Conservation (phyloP, 2,797 vertebrate genomes). For the Knipowitschia caucasica region DNA sequence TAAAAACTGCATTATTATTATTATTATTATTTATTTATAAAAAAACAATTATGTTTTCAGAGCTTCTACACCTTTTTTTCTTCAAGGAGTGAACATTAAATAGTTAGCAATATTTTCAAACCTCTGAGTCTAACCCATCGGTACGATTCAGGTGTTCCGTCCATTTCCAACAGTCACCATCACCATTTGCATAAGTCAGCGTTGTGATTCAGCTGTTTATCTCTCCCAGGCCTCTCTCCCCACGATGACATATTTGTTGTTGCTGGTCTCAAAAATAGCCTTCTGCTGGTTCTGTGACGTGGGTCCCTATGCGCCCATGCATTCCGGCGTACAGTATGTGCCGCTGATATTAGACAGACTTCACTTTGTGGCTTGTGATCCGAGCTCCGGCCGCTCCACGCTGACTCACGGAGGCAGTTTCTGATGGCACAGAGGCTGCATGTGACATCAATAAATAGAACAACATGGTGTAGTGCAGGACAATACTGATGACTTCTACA, state of each 20-base stretch:
- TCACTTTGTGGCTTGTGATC: constrained; percentile 51
- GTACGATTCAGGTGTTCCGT: background rate
- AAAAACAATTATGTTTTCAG: no score
- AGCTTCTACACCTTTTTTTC: no score
- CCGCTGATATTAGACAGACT: constrained; percentile 57
- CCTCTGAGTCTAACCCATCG: no score
- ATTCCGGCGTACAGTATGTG: constrained; percentile 41
- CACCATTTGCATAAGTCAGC: constrained; percentile 41
- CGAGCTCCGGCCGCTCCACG: constrained; percentile 26
- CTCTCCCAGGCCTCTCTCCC: constrained; percentile 43
- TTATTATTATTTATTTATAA: no score
- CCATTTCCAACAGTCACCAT: constrained; percentile 4
- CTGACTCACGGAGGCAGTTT: constrained; percentile 56
- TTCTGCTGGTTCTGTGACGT: constrained; percentile 53
- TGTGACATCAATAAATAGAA: no score
- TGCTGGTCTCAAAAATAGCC: constrained; percentile 52
- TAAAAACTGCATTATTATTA: no score
- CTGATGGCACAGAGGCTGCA: no score
- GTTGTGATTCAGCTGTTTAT: constrained; percentile 36
- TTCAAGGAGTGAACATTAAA: no score
- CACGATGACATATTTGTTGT: constrained; percentile 65
- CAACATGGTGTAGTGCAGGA: background rate
- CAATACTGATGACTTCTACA: background rate
- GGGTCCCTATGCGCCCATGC: constrained; percentile 45
- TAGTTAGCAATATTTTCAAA: no score